A percentile compares a stretch with the other conserved stretches of the same genome.
Evolutionary conservation across 2,888 invertebrate species (phyloP).

Genomic region (Drosophila ustulata): DNA sequence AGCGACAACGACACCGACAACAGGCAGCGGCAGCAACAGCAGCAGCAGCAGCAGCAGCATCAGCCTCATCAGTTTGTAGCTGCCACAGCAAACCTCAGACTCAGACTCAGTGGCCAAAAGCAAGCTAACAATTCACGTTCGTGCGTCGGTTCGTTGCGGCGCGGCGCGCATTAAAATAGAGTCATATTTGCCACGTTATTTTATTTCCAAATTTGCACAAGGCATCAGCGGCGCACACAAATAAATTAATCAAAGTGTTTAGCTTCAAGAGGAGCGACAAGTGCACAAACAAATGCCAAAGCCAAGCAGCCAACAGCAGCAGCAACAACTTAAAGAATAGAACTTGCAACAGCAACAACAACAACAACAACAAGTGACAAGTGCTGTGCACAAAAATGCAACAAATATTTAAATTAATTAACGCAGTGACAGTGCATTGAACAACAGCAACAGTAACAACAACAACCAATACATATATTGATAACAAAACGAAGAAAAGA

Average conservation of each 20-base stretch:
- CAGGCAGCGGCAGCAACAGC: conserved; percentile 29
- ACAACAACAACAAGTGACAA: conserved; percentile 57
- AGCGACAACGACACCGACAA: conserved; percentile 37
- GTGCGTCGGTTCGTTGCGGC: conserved; percentile 80
- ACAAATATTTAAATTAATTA: conserved; percentile 56
- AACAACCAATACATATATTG: conserved; percentile 5
- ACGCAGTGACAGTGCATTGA: conserved; percentile 73
- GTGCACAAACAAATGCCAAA: conserved; percentile 72
- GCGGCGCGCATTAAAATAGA: conserved; percentile 70
- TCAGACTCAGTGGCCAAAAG: conserved; percentile 75
- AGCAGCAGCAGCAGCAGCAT: conserved; percentile 14
- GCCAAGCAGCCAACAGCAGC: conserved; percentile 36
- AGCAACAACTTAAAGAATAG: conserved; percentile 37
- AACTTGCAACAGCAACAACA: conserved; percentile 34
- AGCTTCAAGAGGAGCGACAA: conserved; percentile 61
- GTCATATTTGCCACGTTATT: conserved; percentile 76
- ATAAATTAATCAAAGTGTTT: conserved; percentile 75
- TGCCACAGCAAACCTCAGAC: conserved; percentile 52
- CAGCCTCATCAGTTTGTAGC: conserved; percentile 22
- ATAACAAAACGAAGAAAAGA: conserved; percentile 3
- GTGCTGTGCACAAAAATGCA: conserved; percentile 67
- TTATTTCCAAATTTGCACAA: conserved; percentile 72
- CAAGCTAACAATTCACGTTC: conserved; percentile 76
- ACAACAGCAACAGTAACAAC: conserved; percentile 32
- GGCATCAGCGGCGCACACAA: conserved; percentile 63